A percentile compares a stretch with the other conserved stretches of the same genome.
These are phyloP conservation scores for Hydrotaea cyrtoneurina DNA, from an alignment of 2,888 invertebrate genomes.

Conservation along the genomic window DNA sequence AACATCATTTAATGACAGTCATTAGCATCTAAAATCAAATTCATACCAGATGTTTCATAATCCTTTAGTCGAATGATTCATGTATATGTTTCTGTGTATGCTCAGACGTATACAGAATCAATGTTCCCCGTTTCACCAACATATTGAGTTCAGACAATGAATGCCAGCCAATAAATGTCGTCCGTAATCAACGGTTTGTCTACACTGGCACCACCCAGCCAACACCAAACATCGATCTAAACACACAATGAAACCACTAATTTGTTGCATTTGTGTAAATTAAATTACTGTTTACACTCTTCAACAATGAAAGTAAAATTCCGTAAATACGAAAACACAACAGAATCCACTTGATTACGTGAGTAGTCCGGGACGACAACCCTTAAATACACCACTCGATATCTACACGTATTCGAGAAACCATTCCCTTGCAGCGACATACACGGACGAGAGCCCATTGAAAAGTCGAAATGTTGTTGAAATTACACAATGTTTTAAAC, in stretches of 20 bases:
- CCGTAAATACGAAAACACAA: slow-evolving; percentile 51
- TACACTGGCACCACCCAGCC: not conserved
- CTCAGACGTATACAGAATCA: not conserved
- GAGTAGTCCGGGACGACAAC: not conserved
- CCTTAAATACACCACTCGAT: slow-evolving; percentile 8
- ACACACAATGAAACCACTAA: slow-evolving; percentile 78
- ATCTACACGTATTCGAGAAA: slow-evolving; percentile 17
- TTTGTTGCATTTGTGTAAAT: slow-evolving; percentile 77
- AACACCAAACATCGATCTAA: slow-evolving; percentile 1
- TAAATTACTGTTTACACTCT: slow-evolving; percentile 77
- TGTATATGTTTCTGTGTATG: not conserved
- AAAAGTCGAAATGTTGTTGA: slow-evolving; percentile 28
- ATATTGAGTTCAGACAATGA: not conserved
- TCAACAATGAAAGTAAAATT: slow-evolving; percentile 27
- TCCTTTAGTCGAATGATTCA: not conserved
- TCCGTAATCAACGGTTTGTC: slow-evolving; percentile 23
- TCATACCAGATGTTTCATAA: not conserved
- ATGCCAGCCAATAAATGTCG: slow-evolving; percentile 10
- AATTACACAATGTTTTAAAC: slow-evolving; percentile 30
- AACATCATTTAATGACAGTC: no score
- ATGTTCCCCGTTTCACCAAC: not conserved
- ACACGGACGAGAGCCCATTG: slow-evolving; percentile 12
- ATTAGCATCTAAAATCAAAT: not conserved
- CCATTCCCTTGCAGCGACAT: not conserved
- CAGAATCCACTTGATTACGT: slow-evolving; percentile 63